Conservation (phyloP, 1,140 invertebrate species). For the Drosophila paulistorum region DNA sequence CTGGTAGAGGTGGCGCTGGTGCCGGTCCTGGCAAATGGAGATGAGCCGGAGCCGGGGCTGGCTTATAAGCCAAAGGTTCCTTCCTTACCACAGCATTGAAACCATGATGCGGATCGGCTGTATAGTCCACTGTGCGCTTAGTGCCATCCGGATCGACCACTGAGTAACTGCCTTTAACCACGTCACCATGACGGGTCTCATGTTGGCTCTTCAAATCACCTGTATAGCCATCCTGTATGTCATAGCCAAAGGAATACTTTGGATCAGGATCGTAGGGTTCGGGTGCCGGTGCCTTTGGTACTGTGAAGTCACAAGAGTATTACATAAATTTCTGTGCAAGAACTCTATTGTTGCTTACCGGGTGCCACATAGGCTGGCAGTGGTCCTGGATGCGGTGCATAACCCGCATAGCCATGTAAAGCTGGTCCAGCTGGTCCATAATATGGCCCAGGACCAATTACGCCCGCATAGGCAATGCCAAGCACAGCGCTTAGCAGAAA, state of each 20-base stretch:
- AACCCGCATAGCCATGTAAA: conserved; percentile 46
- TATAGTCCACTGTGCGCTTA: conserved; percentile 87
- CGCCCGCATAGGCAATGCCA: conserved; percentile 63
- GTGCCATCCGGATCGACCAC: conserved; percentile 87
- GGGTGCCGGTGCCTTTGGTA: conserved; percentile 76
- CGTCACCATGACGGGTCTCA: conserved; percentile 86
- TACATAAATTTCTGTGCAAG: conserved; percentile 21
- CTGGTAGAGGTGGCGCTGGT: conserved; percentile 60
- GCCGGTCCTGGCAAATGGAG: conserved; percentile 55
- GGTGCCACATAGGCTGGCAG: conserved; percentile 58
- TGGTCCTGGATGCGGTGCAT: conserved; percentile 50
- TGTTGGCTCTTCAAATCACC: conserved; percentile 86
- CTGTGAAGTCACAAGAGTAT: not conserved
- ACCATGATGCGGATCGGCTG: conserved; percentile 84
- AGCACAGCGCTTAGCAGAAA: conserved; percentile 69
- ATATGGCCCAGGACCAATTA: conserved; percentile 70
- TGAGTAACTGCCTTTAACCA: conserved; percentile 87
- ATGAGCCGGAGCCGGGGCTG: conserved; percentile 49
- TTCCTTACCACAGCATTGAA: conserved; percentile 84
- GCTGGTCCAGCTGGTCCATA: conserved; percentile 60
- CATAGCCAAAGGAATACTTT: conserved; percentile 85
- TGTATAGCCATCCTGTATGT: conserved; percentile 85
- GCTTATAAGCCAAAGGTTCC: conserved; percentile 79
- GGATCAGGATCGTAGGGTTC: conserved; percentile 85
- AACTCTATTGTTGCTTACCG: conserved; percentile 22